Evolutionary conservation across 2,113 vertebrate species (phyloP), one percentile per base, ranked within the genome.

Genomic region (Barbus barbus): DNA sequence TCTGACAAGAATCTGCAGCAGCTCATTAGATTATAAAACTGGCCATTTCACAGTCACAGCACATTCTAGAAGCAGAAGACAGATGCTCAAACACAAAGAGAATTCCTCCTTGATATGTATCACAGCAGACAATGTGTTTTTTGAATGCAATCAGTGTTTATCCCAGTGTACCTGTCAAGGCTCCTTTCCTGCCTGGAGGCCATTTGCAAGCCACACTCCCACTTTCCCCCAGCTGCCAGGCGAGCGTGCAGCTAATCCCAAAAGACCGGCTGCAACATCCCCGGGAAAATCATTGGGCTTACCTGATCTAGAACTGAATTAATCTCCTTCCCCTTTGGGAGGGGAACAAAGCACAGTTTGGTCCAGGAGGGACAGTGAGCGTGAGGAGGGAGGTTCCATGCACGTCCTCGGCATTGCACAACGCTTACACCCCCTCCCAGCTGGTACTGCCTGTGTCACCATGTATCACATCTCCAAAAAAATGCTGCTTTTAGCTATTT

Each of bases 271-370:
- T 90, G 89, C 87, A 86, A 61, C 89, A 87, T 91, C 82, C 85
- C 90, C 86, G 79, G 90, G 85, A 93, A 91, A 88, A 87, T 89
- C 56, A 75, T 81, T 73, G 85, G 86, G 84, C 81, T 90, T 90
- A 93, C 92, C 93, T 93, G 91, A 92, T 90, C 88, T 89, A 84
- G 78, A 77, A 84, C 89, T 87, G 88, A 90, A 90, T 91, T 93
- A 91, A 92, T 91, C 90, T 89, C 89, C 85, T 78, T 69, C 81
- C 82, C 80, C 88, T 90, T 87, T 88, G 87, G 89, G 92, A 90
- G 73, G 51, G 77, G 69, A 90, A 89, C 86, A 89, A 86, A 88
- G 86, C 84, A 38, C 58, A 36, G 46, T 48, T 84, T 24, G 75
- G 81, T 85, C 74, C 71, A 61, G 69, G 83, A 61, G 82, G 80